Percentiles rank a stretch among this genome's conserved stretches.
These are phyloP conservation scores for Antechinus flavipes DNA, from an alignment of 2,113 vertebrate species.

Conservation along the genomic window DNA sequence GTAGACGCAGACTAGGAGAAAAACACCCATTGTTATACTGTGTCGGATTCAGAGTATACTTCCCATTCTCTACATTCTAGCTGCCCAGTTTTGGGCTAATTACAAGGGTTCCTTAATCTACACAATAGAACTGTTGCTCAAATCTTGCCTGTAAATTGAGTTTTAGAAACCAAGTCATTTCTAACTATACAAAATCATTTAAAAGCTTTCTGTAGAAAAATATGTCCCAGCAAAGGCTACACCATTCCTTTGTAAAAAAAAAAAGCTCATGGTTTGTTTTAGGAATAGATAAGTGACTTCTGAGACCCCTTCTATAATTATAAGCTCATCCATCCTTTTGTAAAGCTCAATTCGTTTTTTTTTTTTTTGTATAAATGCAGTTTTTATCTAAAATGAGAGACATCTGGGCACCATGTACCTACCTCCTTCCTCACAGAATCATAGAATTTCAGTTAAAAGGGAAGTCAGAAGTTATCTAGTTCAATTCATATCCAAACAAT, in stretches of 20 bases:
- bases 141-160: not conserved
- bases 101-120: not conserved
- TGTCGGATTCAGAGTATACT: not conserved
- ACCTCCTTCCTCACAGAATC: not conserved
- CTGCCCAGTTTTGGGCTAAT: not conserved
- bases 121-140: not conserved
- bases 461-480: not conserved
- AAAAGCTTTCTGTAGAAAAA: not conserved
- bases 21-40: not conserved
- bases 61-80: not conserved
- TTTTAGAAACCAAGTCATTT: not conserved
- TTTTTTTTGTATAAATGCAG: not conserved
- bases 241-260: not conserved
- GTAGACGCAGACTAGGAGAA: conserved; percentile 37
- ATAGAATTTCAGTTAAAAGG: not conserved
- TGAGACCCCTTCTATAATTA: not conserved
- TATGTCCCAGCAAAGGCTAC: not conserved
- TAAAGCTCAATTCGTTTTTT: not conserved
- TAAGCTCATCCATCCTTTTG: not conserved
- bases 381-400: not conserved
- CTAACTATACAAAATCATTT: not conserved
- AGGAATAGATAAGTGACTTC: not conserved
- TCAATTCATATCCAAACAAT: not conserved
- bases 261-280: not conserved
- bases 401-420: not conserved